These are phyloP conservation scores for Strigamia crassipes DNA, from an alignment of 2,888 invertebrate genomes.

Conservation along the genomic window DNA sequence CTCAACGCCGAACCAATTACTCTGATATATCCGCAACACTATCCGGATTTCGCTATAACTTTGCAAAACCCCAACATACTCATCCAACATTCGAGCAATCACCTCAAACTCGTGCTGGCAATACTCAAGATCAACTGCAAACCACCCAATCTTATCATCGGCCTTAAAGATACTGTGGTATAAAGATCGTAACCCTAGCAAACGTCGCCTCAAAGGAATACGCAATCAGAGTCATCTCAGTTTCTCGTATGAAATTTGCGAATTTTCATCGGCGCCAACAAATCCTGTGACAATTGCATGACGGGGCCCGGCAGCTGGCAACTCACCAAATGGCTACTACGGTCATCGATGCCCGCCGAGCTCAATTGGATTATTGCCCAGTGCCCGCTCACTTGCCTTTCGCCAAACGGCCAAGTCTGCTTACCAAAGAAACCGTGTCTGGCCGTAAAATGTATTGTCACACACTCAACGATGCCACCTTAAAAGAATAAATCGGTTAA, in stretches of 20 bases:
- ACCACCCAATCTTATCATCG: slow-evolving; percentile 30
- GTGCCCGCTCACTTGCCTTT: slow-evolving; percentile 22
- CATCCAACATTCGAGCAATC: slow-evolving; percentile 25
- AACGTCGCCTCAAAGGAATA: slow-evolving; percentile 14
- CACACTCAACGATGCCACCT: neutral
- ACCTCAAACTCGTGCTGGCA: slow-evolving; percentile 2
- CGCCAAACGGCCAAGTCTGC: neutral
- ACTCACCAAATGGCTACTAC: slow-evolving; percentile 37
- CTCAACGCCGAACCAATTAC: neutral
- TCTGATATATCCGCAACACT: slow-evolving; percentile 8
- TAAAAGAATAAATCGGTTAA: neutral
- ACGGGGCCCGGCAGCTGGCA: slow-evolving; percentile 32
- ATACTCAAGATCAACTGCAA: neutral
- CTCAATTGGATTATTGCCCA: slow-evolving; percentile 38
- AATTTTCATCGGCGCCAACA: slow-evolving; percentile 42
- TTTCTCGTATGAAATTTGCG: slow-evolving; percentile 12
- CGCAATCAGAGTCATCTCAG: slow-evolving; percentile 18
- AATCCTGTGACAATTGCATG: slow-evolving; percentile 28
- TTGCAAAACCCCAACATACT: neutral
- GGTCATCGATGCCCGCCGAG: slow-evolving; percentile 35
- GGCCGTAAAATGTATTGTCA: slow-evolving; percentile 35
- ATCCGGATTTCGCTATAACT: neutral
- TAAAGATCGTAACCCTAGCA: slow-evolving; percentile 1
- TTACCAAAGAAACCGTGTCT: slow-evolving; percentile 1
- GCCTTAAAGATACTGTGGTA: slow-evolving; percentile 11